Base-by-base conservation (phyloP, 1,140 invertebrate species). In the Bombus turneri region DNA sequence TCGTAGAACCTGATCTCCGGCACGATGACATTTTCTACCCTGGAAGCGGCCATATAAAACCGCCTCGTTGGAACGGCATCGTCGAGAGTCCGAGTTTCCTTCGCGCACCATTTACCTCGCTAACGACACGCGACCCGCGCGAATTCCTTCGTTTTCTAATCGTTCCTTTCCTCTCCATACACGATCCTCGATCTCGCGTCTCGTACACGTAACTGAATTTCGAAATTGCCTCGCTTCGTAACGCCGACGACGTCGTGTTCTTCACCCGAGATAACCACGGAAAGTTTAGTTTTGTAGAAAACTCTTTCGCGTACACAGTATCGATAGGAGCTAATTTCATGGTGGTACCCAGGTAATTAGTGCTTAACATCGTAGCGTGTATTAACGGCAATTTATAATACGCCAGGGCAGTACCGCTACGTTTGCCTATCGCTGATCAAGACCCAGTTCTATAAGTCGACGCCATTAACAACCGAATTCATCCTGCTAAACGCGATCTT, bases 1-100 rank as follows among this genome's bases (percentile, higher is more conserved):
- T 80, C 66, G 73, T 31, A 53, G 68, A 90, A 90, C 81, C 43
- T 87, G 77, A 87, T 83, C 88, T 31, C 28, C 28, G n/a, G 25
- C 76, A 34, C 73, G 79, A 75, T 81, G 78, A 89, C 86, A 86
- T 86, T 89, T 89, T 82, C 83, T 53, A 80, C 68, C 82, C 34
- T 28, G 53, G 13, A 47, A 62, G 39, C 66, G 47, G 53, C 64
- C 69, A 5, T 37, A 34, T 41, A 37, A 84, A 84, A 77, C 64
- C 37, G 34, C 43, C 64, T 68, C 47, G 64, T 57, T 59, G n/a
- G 47, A 83, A 37, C 81, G 25, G 4, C 57, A 53, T 53, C 47
- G 47, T 22, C 53, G 28, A 62, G 43, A 34, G 79, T 79, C 53
- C 66, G 53, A 53, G 76, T 72, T 72, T 39, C 18, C 76, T 80